Evolutionary conservation across 2,888 invertebrate genomes (phyloP).

Genomic region (Cactoblastis cactorum): DNA sequence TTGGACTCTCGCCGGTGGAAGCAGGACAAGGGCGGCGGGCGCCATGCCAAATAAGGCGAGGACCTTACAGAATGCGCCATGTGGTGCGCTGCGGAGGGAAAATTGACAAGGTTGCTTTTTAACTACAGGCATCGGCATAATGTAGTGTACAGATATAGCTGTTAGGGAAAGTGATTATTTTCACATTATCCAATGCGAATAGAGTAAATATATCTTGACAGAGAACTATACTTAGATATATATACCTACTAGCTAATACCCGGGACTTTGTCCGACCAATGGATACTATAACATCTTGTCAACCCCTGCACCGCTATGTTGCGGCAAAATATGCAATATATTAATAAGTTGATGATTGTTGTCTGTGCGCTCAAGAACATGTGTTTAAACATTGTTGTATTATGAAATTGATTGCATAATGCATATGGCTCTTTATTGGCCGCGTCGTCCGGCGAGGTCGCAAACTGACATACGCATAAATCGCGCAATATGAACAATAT

Average conservation of each 20-base stretch:
- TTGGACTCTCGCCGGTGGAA: not conserved
- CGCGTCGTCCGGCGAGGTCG: not conserved
- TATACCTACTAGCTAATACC: no score
- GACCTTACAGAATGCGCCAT: constrained; percentile 3
- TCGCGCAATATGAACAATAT: not conserved
- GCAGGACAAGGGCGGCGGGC: constrained; percentile 11
- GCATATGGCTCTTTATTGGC: not conserved
- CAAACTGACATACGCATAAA: not conserved
- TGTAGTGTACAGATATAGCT: not conserved
- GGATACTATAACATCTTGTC: no score
- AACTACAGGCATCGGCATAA: not conserved
- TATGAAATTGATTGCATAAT: not conserved
- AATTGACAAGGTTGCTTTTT: not conserved
- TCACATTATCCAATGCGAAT: no score
- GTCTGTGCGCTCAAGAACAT: not conserved
- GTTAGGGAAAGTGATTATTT: not conserved
- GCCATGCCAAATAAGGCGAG: constrained; percentile 7
- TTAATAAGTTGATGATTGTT: no score
- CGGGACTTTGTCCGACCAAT: no score
- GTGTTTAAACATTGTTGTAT: not conserved
- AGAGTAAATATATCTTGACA: no score
- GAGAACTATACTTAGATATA: no score
- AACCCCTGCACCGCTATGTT: no score
- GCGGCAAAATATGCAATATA: no score
- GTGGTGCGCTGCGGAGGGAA: constrained; percentile 2